Evolutionary conservation across 1,140 invertebrate genomes (phyloP).

Genomic region (Procambarus clarkii): DNA sequence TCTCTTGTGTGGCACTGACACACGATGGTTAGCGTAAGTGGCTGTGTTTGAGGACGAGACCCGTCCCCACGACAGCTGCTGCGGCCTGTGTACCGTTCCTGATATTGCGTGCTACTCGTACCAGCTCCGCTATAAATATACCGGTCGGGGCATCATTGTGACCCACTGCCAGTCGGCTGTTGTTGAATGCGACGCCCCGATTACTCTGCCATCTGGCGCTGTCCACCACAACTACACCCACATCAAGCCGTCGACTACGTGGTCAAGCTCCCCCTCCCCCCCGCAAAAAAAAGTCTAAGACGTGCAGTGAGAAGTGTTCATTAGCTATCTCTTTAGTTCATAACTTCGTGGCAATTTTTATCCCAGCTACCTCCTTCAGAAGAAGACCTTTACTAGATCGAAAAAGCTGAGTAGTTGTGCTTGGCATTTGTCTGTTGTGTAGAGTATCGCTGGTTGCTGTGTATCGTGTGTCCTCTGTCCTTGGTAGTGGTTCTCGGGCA

Average conservation of each 20-base stretch:
- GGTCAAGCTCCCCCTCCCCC: too few relatives aligned
- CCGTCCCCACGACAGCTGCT: background rate
- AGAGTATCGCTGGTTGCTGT: background rate
- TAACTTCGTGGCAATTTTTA: background rate
- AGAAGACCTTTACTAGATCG: background rate
- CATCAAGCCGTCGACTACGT: background rate
- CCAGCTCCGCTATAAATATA: background rate
- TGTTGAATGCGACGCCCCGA: slow-evolving; percentile 19
- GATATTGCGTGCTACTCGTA: background rate
- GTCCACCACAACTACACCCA: slow-evolving; percentile 25
- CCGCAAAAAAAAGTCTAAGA: background rate
- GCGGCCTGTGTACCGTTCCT: background rate
- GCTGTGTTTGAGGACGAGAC: background rate
- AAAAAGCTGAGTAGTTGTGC: background rate
- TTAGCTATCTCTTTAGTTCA: background rate
- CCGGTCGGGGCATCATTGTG: background rate
- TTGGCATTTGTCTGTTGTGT: background rate
- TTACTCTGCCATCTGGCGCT: slow-evolving; percentile 66
- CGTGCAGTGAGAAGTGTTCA: background rate
- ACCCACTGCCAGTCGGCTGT: background rate
- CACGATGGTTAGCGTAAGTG: too few relatives aligned
- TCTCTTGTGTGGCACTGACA: too few relatives aligned
- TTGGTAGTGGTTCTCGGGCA: background rate
- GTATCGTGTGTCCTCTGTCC: background rate
- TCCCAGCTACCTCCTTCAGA: background rate